Conservation (phyloP, 2,888 invertebrate genomes). For the Lepeophtheirus nordmannii region DNA sequence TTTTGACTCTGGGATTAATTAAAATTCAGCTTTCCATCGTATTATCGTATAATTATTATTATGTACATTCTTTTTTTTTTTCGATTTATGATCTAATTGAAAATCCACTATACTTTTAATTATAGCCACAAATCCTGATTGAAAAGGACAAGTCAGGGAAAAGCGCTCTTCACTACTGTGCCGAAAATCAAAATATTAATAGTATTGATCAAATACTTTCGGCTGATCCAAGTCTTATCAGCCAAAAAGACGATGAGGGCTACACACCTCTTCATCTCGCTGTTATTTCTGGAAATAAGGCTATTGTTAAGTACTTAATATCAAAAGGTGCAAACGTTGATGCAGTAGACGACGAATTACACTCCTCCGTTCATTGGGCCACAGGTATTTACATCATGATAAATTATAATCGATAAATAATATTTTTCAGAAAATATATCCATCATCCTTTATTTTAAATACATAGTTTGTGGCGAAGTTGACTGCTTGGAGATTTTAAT, state of each 20-base stretch:
- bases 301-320: constrained; percentile 43
- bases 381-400: constrained; percentile 49
- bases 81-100: too few species aligned
- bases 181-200: constrained; percentile 46
- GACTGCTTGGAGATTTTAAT: constrained; percentile 70
- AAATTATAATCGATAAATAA: not conserved
- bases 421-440: not conserved
- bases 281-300: constrained; percentile 60
- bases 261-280: constrained; percentile 88
- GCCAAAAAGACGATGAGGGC: constrained; percentile 76
- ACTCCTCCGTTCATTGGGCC: constrained; percentile 94
- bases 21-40: too few species aligned
- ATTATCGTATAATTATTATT: too few species aligned
- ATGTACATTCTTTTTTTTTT: too few species aligned
- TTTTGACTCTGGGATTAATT: too few species aligned
- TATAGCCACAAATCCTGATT: too few species aligned
- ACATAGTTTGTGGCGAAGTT: constrained; percentile 76
- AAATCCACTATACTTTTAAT: too few species aligned
- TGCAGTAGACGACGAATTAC: constrained; percentile 79
- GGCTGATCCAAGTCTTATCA: constrained; percentile 66
- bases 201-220: constrained; percentile 53
- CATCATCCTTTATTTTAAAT: constrained; percentile 11
- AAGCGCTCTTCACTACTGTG: constrained; percentile 86
- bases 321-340: constrained; percentile 76
- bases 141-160: constrained; percentile 55